These are phyloP conservation scores for Nomada goodeniana DNA, from an alignment of 2,888 invertebrate species.

Conservation along the genomic window DNA sequence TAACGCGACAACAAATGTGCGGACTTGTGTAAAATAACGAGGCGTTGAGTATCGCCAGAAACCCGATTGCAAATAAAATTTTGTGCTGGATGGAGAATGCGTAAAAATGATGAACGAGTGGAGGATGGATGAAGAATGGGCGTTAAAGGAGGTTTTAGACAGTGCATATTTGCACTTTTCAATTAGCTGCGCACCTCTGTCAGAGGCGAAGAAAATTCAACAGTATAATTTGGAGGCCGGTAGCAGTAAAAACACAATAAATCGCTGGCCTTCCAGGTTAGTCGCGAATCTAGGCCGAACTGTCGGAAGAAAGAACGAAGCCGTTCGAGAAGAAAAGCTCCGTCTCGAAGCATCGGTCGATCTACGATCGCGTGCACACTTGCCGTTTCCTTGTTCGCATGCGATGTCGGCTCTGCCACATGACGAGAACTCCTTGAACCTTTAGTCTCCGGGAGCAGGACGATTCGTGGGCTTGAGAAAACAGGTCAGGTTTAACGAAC, in stretches of 20 bases:
- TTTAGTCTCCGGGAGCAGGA: slow-evolving; percentile 28
- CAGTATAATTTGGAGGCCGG: background rate
- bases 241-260: slow-evolving; percentile 47
- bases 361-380: slow-evolving; percentile 58
- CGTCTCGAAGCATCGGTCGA: slow-evolving; percentile 17
- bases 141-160: background rate
- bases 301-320: slow-evolving; percentile 45
- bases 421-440: slow-evolving; percentile 46
- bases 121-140: slow-evolving; percentile 12
- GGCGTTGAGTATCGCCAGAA: slow-evolving; percentile 17
- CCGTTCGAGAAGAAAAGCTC: slow-evolving; percentile 34
- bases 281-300: slow-evolving; percentile 38
- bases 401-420: slow-evolving; percentile 56
- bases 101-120: background rate
- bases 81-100: background rate
- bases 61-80: slow-evolving; percentile 13
- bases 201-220: slow-evolving; percentile 13
- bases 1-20: slow-evolving; percentile 21
- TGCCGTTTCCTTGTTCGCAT: slow-evolving; percentile 55
- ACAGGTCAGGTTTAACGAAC: slow-evolving; percentile 63
- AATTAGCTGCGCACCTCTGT: slow-evolving; percentile 15
- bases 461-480: slow-evolving; percentile 38
- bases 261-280: slow-evolving; percentile 22
- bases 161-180: slow-evolving; percentile 37
- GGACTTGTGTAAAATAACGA: slow-evolving; percentile 27